Evolutionary conservation across 2,888 invertebrate genomes (phyloP), one percentile per base, ranked within the genome.

Genomic region (Aproaerema taeniolella): DNA sequence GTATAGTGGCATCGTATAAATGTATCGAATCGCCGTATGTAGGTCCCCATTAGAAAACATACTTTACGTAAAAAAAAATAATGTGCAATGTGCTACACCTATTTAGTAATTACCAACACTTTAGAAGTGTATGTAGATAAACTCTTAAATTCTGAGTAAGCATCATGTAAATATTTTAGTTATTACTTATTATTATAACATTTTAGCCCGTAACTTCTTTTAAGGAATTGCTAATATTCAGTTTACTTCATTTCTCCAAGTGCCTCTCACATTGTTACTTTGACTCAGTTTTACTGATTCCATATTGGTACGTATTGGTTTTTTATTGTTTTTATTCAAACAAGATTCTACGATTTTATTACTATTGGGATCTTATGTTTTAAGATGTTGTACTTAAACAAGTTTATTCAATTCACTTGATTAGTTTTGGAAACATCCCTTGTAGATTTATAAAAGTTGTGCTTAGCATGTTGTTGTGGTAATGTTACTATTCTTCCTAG

Each of bases 121-220:
- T 70, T 68, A 73, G 69, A 71, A 73, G 71, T 75, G 76, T 67
- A 53, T 78, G 75, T 81, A 81, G 73, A 75, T 76, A 81, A 62
- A 61, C 58, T 52, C n/a, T 57, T 52, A 52, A 59, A 61, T 64
- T 67, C 56, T 52, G 52, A 61, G 53, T 70, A 68, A 61, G 67
- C 49, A 62, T 67, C 58, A 46, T 69, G 70, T 81, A 80, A 75
- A 81, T 81, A 75, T 60, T 62, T 64, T 67, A 66, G 60, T 61
- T 66, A 55, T n/a, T n/a, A n/a, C n/a, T n/a, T n/a, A n/a, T n/a
- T 4, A 20, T 51, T 55, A 63, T 57, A 54, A 50, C 50, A 60
- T 57, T 54, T 57, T 67, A 68, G 65, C 58, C 49, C 61, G 61
- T 64, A 74, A 72, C 65, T 70, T 66, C 65, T 65, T 59, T 67